Base-by-base conservation (phyloP, 2,888 invertebrate genomes). In the Amblyjoppa proteus region DNA sequence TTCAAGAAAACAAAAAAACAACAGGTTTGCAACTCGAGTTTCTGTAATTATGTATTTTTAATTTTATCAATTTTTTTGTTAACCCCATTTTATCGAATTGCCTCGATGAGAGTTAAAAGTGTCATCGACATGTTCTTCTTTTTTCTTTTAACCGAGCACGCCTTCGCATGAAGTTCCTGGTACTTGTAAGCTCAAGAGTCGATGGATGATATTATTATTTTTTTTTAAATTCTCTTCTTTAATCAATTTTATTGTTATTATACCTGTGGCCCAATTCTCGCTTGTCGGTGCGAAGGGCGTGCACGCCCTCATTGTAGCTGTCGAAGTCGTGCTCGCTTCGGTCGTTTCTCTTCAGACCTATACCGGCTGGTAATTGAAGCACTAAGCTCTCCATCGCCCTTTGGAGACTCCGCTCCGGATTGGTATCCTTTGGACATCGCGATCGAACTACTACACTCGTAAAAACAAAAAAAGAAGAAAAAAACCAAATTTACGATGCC, bases 211-310 rank as follows among this genome's bases (percentile, higher is more conserved):
- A 61, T 20, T 20, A 16, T 13, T 28, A n/a, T 11, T n/a, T 28
- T 4, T 20, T 20, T 20, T 20, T 20, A 41, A 7, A 49, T 4
- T 45, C 2, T 49, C 3, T 3, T 49, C 16, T 49, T 11, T 2
- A 11, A 41, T 58, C 13, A 16, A 45, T 25, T 56, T 71, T 5
- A 38, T 79, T 31, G n/a, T 77, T 56, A 49, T 61, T 84, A 89
- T 93, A 94, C 94, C 94, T 94, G 92, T 94, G 94, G 74, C 92
- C 90, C 49, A 94, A 88, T 89, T 94, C 93, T 28, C 94, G 91
- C 68, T 93, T 93, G 88, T 94, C 92, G 38, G 91, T 90, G 81
- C 91, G 90, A 73, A 89, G 86, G 68, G 89, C 88, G 25, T 89
- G 87, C 58, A 87, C 88, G 80, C 92, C 93, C 75, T 92, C 92